Conservation (phyloP, 2,888 invertebrate genomes). For the Lycia hirtaria region DNA sequence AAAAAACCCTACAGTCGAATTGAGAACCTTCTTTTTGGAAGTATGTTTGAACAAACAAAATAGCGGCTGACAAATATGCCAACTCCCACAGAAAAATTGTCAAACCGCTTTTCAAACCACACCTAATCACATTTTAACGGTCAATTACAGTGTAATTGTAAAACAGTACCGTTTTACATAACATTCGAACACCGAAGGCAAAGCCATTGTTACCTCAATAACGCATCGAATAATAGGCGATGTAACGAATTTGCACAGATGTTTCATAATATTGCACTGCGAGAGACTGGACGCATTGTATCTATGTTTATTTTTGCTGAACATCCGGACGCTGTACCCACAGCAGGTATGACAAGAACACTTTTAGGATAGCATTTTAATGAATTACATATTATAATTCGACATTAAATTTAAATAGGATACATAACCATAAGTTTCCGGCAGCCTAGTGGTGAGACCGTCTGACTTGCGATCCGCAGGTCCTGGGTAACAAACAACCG, state of each 20-base stretch:
- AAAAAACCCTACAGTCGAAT: no score
- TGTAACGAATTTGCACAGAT: background rate
- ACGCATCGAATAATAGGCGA: constrained; percentile 2
- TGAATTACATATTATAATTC: background rate
- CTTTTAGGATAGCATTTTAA: no score
- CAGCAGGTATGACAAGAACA: background rate
- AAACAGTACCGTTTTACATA: background rate
- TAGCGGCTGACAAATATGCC: no score
- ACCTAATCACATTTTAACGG: background rate
- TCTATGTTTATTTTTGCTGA: background rate
- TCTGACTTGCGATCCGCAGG: no score
- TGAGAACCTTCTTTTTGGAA: no score
- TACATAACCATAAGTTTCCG: no score
- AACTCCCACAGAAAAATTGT: no score
- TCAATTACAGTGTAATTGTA: background rate
- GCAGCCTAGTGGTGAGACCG: no score
- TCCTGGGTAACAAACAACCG: no score
- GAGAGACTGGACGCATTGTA: background rate
- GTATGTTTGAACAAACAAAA: no score
- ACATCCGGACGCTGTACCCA: background rate
- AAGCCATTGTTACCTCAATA: background rate
- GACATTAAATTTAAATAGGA: no score
- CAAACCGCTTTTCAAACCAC: background rate
- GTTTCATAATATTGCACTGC: background rate
- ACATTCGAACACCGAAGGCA: background rate